phyloP scores from a whole-genome alignment of 2,113 vertebrate species.

The Phoxinus phoxinus region DNA sequence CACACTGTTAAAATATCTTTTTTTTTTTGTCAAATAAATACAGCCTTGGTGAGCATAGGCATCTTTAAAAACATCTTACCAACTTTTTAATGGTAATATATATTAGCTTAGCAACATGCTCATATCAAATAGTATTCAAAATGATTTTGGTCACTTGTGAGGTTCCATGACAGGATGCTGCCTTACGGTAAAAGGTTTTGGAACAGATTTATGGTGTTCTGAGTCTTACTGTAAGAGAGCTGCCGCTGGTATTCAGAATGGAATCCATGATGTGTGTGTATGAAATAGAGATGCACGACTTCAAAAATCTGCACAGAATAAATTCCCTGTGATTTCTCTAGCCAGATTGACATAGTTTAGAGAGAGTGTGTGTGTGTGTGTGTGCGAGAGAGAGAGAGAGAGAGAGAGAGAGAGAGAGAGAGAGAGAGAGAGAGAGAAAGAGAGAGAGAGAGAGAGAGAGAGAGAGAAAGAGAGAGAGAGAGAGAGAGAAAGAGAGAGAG shows the following conservation, averaged over 20 bases:
- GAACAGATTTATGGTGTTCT: neutral
- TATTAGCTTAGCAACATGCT: neutral
- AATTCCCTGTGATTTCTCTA: constrained; percentile 44
- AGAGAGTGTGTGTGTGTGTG: neutral
- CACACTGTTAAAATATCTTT: too few relatives aligned
- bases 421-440: neutral
- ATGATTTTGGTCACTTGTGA: neutral
- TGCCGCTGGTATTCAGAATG: neutral
- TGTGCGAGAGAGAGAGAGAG: too few relatives aligned
- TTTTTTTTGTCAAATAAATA: too few relatives aligned
- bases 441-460: neutral
- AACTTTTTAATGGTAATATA: too few relatives aligned
- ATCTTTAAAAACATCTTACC: too few relatives aligned
- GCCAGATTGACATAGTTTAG: constrained; percentile 26
- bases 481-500: constrained; percentile 1
- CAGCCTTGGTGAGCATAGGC: too few relatives aligned
- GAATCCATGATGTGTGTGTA: constrained; percentile 6
- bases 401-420: neutral
- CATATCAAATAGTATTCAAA: neutral
- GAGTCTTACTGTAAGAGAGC: neutral
- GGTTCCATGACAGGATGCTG: neutral
- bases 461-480: neutral
- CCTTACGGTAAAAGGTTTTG: neutral
- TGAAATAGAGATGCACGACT: constrained; percentile 21
- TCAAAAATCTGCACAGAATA: constrained; percentile 41